Evolutionary conservation across 2,797 vertebrate species (phyloP).

Genomic region (Iguana delicatissima): DNA sequence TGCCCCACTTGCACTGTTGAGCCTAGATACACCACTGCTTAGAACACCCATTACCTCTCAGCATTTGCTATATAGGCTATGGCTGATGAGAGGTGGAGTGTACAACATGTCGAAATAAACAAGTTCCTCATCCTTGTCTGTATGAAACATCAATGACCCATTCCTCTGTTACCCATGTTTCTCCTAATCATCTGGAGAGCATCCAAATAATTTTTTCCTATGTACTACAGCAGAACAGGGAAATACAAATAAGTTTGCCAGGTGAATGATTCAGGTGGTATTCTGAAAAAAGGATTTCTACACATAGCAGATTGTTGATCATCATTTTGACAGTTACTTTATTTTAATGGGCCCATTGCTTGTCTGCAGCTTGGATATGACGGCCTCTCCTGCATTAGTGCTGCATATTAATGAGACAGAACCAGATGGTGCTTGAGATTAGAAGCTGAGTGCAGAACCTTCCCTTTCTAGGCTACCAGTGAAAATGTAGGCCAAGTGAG

Average conservation of each 20-base stretch:
- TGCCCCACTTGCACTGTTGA: too few species aligned
- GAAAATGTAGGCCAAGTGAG: slow-evolving; percentile 28
- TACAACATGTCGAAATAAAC: too few species aligned
- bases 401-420: background rate
- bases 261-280: background rate
- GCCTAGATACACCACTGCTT: too few species aligned
- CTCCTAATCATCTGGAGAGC: background rate
- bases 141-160: background rate
- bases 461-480: background rate
- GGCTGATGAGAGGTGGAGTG: too few species aligned
- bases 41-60: background rate
- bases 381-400: background rate
- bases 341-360: background rate
- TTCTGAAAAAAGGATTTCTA: background rate
- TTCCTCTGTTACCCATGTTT: background rate
- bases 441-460: slow-evolving; percentile 7
- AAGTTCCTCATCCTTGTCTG: background rate
- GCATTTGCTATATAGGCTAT: too few species aligned
- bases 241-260: background rate
- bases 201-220: background rate
- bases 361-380: background rate
- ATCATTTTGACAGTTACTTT: background rate
- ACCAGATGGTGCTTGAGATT: background rate
- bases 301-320: background rate
- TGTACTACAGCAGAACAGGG: too few species aligned